These are phyloP conservation scores for Tethea ocularis DNA, from an alignment of 2,888 invertebrate species.

Conservation along the genomic window DNA sequence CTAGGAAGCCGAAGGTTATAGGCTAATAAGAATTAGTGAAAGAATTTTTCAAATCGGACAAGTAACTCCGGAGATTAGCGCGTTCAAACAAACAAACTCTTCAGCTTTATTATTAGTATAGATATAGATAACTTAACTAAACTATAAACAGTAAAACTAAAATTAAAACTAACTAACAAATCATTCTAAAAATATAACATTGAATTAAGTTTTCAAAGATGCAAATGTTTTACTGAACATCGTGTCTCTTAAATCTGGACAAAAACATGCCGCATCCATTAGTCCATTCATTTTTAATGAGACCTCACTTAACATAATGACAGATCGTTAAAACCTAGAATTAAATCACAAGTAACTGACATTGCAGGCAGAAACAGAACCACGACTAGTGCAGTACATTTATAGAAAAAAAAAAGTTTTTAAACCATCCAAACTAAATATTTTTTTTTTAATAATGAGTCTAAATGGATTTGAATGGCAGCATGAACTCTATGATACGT, in stretches of 20 bases:
- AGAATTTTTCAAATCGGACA: too few relatives aligned
- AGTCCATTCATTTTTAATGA: background rate
- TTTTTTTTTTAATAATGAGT: background rate
- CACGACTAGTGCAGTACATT: background rate
- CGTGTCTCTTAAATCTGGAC: background rate
- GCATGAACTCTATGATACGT: conserved; percentile 18
- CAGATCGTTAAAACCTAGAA: background rate
- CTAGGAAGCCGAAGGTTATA: too few relatives aligned
- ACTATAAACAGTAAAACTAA: too few relatives aligned
- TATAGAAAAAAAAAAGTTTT: background rate
- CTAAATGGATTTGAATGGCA: conserved; percentile 67
- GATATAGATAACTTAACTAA: too few relatives aligned
- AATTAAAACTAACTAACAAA: too few relatives aligned
- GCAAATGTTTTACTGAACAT: too few relatives aligned
- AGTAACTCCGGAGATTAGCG: too few relatives aligned
- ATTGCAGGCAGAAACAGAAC: background rate
- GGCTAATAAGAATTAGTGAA: too few relatives aligned
- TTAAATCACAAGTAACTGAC: background rate
- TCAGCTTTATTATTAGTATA: too few relatives aligned
- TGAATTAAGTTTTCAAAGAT: too few relatives aligned
- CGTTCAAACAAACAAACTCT: too few relatives aligned
- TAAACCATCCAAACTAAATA: background rate
- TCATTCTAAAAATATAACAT: too few relatives aligned
- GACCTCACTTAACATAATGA: background rate
- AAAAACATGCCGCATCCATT: background rate